Evolutionary conservation across 2,113 vertebrate genomes (phyloP), one percentile per base, ranked within the genome.

Genomic region (Megatriorchis doriae): DNA sequence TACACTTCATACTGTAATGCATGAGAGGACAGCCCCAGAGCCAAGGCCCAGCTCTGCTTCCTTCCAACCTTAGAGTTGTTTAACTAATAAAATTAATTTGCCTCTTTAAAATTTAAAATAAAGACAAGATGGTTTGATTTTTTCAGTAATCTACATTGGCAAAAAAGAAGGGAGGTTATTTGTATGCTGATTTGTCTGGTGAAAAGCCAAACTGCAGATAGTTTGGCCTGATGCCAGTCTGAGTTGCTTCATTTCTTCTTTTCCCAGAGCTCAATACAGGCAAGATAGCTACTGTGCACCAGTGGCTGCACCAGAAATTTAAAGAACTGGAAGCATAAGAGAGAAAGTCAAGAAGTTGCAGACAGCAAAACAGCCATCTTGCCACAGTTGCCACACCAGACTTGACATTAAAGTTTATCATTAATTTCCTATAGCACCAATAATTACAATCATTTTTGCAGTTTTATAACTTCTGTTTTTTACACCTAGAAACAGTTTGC

Each of bases 81-180:
- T 95, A 94, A 83, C 45, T 94, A 96, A 96, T 90, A 94, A 97
- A 97, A 98, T 94, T 91, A 97, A 98, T 97, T 96, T 96, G 29
- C 52, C 62, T 85, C 9, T 91, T 97, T 96, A 96, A 98, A 97
- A 86, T 95, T 83, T 94, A 96, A 98, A 97, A 95, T 85, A 97
- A 97, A 96, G 77, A 94, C 86, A 97, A 96, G 96, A 97, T 88
- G 72, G 86, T 97, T 97, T 2, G 2, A 88, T 95, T 96, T 96
- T 96, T 97, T 91, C 58, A 93, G 89, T 94, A 96, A 97, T 86
- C 79, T 68, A 58, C 12, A 81, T 61, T 93, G 89, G 74, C 86
- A 97, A 91, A 95, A 97, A 86, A 50, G 43, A 94, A 87, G 23
- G 23, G 40, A 82, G 94, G 79, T 89, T 96, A 78, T 97, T 94